A percentile compares a stretch with the other conserved stretches of the same genome.
These are phyloP conservation scores for Strigops habroptila DNA, from an alignment of 2,113 vertebrate species.

Conservation along the genomic window DNA sequence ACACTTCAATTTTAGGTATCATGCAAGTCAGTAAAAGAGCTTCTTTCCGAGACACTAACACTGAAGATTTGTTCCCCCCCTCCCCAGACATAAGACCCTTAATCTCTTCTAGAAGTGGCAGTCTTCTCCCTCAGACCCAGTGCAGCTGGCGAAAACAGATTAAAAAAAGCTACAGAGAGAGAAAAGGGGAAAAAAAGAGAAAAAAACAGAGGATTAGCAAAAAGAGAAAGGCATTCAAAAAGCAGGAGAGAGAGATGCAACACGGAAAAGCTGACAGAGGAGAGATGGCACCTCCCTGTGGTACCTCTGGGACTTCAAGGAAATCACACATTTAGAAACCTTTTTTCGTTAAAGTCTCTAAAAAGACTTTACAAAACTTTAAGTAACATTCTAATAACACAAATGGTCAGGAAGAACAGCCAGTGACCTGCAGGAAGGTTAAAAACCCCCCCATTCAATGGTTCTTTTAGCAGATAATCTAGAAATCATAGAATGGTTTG, in stretches of 20 bases:
- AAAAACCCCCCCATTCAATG: not conserved
- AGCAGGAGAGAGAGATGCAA: conserved; percentile 49
- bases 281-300: not conserved
- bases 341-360: not conserved
- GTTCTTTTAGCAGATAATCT: not conserved
- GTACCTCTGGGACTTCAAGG: not conserved
- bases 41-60: conserved; percentile 70
- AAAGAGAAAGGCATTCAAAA: conserved; percentile 59
- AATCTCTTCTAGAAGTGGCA: conserved; percentile 87
- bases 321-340: conserved; percentile 34
- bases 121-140: conserved; percentile 90
- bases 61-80: conserved; percentile 59
- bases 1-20: conserved; percentile 68
- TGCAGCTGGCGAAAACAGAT: conserved; percentile 87
- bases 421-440: not conserved
- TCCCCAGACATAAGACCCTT: conserved; percentile 77
- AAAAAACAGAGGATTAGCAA: conserved; percentile 71
- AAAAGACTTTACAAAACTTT: not conserved
- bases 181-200: conserved; percentile 70
- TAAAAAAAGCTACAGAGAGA: conserved; percentile 95
- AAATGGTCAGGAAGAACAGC: conserved; percentile 21
- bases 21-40: conserved; percentile 75
- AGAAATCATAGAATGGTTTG: not conserved
- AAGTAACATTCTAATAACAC: conserved; percentile 23
- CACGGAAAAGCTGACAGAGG: conserved; percentile 25